phyloP scores from a whole-genome alignment of 2,797 vertebrate genomes.

The Prunella strophiata region DNA sequence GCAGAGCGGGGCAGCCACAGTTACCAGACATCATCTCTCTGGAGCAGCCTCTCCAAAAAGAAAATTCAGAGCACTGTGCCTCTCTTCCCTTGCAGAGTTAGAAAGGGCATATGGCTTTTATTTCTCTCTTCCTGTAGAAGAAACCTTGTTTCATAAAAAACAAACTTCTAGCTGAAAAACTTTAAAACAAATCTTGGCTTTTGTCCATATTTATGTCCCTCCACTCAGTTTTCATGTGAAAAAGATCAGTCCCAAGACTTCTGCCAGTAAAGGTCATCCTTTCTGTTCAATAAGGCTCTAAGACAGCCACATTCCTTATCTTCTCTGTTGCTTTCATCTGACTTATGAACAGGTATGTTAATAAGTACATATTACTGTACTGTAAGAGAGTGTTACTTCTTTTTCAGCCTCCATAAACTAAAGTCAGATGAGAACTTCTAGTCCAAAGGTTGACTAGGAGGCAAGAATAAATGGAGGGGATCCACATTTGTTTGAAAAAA shows the following conservation, averaged over 20 bases:
- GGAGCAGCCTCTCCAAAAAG: background rate
- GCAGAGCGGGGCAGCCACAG: background rate
- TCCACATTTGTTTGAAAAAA: background rate
- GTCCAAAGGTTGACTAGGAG: background rate
- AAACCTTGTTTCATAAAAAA: background rate
- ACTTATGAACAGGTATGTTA: background rate
- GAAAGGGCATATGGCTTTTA: background rate
- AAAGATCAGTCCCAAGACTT: background rate
- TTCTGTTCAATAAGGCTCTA: background rate
- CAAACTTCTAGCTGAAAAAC: background rate
- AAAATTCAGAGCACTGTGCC: background rate
- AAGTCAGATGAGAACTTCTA: background rate
- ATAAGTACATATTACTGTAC: no score
- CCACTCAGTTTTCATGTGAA: background rate
- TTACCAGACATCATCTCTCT: rapidly evolving
- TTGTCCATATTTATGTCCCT: background rate
- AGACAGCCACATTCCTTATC: background rate
- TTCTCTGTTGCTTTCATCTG: background rate
- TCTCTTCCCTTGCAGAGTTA: background rate
- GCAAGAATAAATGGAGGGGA: background rate
- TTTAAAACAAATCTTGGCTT: background rate
- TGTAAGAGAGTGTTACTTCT: background rate
- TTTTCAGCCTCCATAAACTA: background rate
- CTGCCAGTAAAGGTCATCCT: background rate
- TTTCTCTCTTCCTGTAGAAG: background rate